These are phyloP conservation scores for Cyphomyrus plagiostoma DNA, from an alignment of 2,113 vertebrate genomes.

Conservation along the genomic window DNA sequence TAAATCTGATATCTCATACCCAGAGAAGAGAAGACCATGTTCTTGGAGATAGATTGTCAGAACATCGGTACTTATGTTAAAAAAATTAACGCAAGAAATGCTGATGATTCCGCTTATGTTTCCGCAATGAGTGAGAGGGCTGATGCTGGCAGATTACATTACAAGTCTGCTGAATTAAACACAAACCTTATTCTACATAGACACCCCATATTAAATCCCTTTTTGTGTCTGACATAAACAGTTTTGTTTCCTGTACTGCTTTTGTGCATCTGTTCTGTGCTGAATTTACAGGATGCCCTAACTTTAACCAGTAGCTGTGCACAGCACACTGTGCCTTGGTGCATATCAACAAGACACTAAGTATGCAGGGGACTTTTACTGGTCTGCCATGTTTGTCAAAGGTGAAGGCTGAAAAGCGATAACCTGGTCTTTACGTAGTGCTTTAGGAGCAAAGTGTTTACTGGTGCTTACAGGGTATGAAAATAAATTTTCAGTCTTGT, in stretches of 20 bases:
- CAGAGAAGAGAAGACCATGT: neutral
- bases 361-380: conserved; percentile 51
- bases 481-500: conserved; percentile 24
- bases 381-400: conserved; percentile 24
- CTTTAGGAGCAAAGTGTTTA: conserved; percentile 27
- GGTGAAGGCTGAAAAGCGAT: conserved; percentile 38
- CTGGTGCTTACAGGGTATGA: neutral
- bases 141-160: neutral
- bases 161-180: neutral
- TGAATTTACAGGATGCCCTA: neutral
- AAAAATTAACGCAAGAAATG: neutral
- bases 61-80: neutral
- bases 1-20: neutral
- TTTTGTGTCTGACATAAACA: neutral
- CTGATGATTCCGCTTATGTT: neutral
- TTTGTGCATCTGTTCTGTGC: neutral
- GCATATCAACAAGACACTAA: conserved; percentile 40
- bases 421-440: conserved; percentile 42
- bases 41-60: neutral
- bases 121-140: neutral
- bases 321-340: conserved; percentile 38
- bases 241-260: neutral
- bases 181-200: neutral
- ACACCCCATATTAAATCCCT: neutral
- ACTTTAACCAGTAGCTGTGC: conserved; percentile 20